Percentiles rank a stretch among this genome's conserved stretches.
These are phyloP conservation scores for Morus bassanus DNA, from an alignment of 2,797 vertebrate species.

Conservation along the genomic window DNA sequence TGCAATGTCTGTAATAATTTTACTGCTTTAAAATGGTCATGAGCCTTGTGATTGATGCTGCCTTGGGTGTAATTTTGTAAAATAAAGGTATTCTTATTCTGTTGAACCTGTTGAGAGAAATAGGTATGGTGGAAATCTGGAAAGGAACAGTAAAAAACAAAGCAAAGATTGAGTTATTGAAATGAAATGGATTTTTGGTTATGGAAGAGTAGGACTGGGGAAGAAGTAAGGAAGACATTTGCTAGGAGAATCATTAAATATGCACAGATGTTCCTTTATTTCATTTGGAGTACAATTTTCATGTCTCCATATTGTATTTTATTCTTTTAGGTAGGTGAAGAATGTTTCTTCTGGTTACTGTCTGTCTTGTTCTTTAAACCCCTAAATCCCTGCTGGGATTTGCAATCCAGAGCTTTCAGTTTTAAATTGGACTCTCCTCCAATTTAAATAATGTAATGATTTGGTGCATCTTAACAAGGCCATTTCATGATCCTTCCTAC, in stretches of 20 bases:
- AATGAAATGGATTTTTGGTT: background rate
- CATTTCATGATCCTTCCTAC: background rate
- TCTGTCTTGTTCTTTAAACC: background rate
- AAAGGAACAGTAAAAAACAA: background rate
- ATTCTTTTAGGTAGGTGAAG: background rate
- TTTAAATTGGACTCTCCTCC: background rate
- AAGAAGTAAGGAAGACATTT: background rate
- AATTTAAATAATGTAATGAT: background rate
- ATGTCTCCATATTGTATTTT: background rate
- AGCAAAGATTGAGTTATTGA: background rate
- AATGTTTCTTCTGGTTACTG: background rate
- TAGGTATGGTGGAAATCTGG: background rate
- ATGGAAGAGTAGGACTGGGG: background rate
- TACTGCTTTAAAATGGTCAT: background rate
- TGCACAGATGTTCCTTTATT: background rate
- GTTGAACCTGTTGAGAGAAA: background rate
- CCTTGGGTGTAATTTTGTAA: background rate
- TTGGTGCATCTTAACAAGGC: background rate
- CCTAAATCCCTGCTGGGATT: background rate
- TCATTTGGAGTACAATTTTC: background rate
- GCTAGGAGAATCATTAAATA: background rate
- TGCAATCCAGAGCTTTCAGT: background rate
- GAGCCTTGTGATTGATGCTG: background rate
- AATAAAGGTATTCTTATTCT: background rate
- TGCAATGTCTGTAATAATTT: background rate